Evolutionary conservation across 1,140 invertebrate genomes (phyloP), one percentile per base, ranked within the genome.

Genomic region (Pinna nobilis): DNA sequence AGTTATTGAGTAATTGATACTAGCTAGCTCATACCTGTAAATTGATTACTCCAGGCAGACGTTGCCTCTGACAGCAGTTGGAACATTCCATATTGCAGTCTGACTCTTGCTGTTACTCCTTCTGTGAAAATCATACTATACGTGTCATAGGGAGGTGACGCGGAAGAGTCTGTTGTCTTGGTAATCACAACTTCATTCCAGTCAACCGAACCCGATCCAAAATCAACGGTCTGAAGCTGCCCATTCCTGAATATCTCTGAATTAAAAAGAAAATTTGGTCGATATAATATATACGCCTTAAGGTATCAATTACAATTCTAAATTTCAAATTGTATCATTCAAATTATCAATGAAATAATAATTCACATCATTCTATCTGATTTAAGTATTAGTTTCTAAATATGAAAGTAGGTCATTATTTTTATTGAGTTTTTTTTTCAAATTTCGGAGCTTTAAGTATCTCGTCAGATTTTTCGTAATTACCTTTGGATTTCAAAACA

Each of bases 41-140:
- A 49, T 30, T 23, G 28, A 28, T 20, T 32, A 41, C 60, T 70
- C 20, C 49, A 51, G 18, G 15, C 41, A 7, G 51, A 18, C 0
- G 61, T 28, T 15, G 32, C 28, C 7, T 69, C 55, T 6, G 70
- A 25, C 15, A 65, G 30, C 3, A 60, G 61, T 33, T 65, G 37
- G 2, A 76, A 44, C 13, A 76, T 57, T n/a, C 44, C 47, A 28
- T 63, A 55, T 4, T 32, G 51, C 2, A 70, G 50, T 39, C 49
- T 50, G 0, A 53, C 59, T 3, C 61, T 68, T 15, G 51, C 55
- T 9, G 51, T 41, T 23, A 70, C 20, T n/a, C 67, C 74, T 18
- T 6, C 23, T 66, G 37, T 65, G 35, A 70, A 76, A 28, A 37
- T 51, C 74, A 76, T 76, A n/a, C 53, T 49, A 51, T 59, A 76